phyloP scores from a whole-genome alignment of 2,797 vertebrate genomes.

The Gobio occitaniae region DNA sequence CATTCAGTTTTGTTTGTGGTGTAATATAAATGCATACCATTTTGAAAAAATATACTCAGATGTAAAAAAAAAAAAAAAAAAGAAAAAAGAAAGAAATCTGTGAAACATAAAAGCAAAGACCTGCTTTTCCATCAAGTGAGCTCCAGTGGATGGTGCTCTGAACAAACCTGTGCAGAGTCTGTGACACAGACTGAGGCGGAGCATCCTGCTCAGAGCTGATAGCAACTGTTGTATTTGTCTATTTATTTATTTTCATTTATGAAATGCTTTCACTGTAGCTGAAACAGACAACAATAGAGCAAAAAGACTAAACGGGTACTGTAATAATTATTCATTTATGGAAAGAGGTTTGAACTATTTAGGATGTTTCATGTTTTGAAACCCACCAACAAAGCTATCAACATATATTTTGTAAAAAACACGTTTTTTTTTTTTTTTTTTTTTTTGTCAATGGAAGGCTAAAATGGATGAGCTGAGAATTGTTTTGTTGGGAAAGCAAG shows the following conservation, averaged over 20 bases:
- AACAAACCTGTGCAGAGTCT: not conserved
- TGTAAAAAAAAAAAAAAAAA: too few species aligned
- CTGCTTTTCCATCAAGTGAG: too few species aligned
- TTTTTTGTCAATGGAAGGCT: not conserved
- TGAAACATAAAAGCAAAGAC: too few species aligned
- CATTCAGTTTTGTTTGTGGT: too few species aligned
- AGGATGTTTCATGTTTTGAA: not conserved
- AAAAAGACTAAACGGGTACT: conserved; percentile 7
- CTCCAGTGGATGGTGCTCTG: not conserved
- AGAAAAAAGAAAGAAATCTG: too few species aligned
- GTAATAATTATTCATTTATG: not conserved
- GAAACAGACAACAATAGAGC: not conserved
- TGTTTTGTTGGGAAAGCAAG: conserved; percentile 21
- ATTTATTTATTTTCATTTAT: too few species aligned
- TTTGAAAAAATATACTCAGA: too few species aligned
- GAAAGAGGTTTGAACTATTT: not conserved
- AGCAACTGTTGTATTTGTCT: not conserved
- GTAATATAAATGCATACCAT: too few species aligned
- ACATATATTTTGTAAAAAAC: too few species aligned
- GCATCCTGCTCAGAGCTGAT: not conserved
- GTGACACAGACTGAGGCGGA: not conserved
- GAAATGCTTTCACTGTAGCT: not conserved
- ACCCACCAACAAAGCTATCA: too few species aligned
- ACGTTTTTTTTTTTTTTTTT: not conserved
- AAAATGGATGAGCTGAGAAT: conserved; percentile 15